Evolutionary conservation across 1,140 invertebrate genomes (phyloP).

Genomic region (Drosophila ambigua): DNA sequence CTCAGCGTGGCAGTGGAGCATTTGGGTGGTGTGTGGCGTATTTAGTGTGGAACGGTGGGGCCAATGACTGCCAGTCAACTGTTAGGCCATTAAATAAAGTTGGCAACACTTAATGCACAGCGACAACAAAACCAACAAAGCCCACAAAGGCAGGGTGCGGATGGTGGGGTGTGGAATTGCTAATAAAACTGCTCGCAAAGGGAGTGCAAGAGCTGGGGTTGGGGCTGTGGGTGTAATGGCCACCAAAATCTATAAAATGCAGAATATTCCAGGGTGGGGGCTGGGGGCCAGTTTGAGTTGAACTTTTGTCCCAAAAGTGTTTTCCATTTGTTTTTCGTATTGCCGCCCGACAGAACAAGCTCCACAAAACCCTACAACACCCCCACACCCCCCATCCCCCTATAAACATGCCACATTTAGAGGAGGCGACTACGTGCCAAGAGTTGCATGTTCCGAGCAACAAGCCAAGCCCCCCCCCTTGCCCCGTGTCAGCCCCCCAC

Average conservation of each 20-base stretch:
- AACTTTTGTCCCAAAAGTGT: constrained; percentile 47
- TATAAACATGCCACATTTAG: constrained; percentile 78
- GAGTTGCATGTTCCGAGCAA: constrained; percentile 73
- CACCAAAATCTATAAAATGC: constrained; percentile 56
- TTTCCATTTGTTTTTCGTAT: constrained; percentile 51
- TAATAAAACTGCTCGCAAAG: constrained; percentile 33
- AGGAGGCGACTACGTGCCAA: constrained; percentile 70
- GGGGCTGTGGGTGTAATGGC: background rate
- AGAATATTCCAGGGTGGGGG: constrained; percentile 2
- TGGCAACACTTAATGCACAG: constrained; percentile 83
- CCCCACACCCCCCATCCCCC: background rate
- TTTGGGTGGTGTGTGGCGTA: background rate
- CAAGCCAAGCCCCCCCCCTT: constrained; percentile 44
- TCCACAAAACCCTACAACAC: background rate
- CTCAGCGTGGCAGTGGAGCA: constrained; percentile 4
- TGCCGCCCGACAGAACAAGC: constrained; percentile 20
- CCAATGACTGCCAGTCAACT: constrained; percentile 72
- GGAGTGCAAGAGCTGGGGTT: no score
- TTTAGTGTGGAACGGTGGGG: constrained; percentile 25
- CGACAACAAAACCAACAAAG: constrained; percentile 79
- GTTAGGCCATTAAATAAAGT: constrained; percentile 83
- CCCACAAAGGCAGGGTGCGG: constrained; percentile 63
- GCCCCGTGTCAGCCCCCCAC: background rate
- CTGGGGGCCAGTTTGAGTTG: background rate
- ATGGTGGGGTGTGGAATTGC: constrained; percentile 36